Evolutionary conservation across 2,797 vertebrate species (phyloP), one percentile per base, ranked within the genome.

Genomic region (Hydrolagus colliei): DNA sequence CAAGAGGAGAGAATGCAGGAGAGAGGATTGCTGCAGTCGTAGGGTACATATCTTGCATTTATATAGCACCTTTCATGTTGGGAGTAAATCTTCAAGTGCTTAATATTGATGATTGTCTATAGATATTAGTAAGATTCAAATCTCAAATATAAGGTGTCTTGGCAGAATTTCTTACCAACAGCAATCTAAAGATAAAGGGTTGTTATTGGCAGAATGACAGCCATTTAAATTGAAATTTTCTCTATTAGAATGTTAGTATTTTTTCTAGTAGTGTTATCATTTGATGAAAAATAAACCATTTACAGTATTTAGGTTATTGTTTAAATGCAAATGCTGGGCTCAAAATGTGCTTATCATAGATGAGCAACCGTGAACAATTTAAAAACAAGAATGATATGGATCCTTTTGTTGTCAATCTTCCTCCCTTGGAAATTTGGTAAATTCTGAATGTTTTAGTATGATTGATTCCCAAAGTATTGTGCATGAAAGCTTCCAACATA

Each of bases 391-490:
- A 52, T 71, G 20, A n/a, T 35, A 68, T 52, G 20, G 10, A 16
- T 20, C 61, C 20, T 63, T 79, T 22, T 80, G 63, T 80, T 35
- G 65, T 84, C 18, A 9, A 67, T 71, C 32, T 52, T 84, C 79
- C 52, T 41, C 20, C 32, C 63, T 68, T 9, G 68, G 65, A 41
- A 84, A 41, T 41, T 41, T 84, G 79, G 16, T 35, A 9, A 20
- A 20, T 84, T 84, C 79, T 71, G 65, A 35, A 68, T 84, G 14
- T 32, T 20, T 84, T 78, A 78, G 86, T 67, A 18, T 22, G 32
- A 86, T 63, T 59, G 14, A 78, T 77, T 86, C 86, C 65, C 86
- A 72, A 72, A 16, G 74, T 71, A 79, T 71, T 71, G 11, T 65
- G 77, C 78, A 65, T 77, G 75, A 71, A 68, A 78, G 27, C 75